Conservation (phyloP, 2,113 vertebrate species). For the Brienomyrus longianalis region DNA sequence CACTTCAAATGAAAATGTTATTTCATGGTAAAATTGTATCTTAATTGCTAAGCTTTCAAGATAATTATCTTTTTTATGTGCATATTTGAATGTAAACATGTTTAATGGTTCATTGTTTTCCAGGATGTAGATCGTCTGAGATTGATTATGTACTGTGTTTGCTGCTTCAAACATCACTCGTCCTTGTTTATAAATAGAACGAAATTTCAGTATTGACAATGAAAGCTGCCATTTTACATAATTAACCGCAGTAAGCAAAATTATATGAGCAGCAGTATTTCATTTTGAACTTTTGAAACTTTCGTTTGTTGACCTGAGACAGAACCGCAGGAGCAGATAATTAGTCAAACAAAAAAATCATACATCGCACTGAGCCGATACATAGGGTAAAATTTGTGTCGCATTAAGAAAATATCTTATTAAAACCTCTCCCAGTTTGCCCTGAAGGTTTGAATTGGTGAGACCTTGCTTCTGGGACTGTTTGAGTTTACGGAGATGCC, state of each 20-base stretch:
- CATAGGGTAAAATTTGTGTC: neutral
- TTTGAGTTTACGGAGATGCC: conserved; percentile 12
- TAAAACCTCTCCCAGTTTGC: neutral
- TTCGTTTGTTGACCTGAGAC: neutral
- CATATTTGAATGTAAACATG: neutral
- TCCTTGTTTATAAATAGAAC: neutral
- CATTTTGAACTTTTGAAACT: neutral
- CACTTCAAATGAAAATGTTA: neutral
- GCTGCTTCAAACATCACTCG: neutral
- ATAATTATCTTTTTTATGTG: neutral
- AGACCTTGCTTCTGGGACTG: conserved; percentile 20
- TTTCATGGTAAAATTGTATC: neutral
- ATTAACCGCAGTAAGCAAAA: neutral
- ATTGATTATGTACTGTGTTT: neutral
- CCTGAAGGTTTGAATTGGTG: neutral
- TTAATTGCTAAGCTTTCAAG: neutral
- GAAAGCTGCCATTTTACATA: neutral
- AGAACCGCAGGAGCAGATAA: neutral
- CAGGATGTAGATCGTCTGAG: neutral
- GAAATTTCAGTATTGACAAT: neutral
- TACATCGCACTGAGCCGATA: neutral
- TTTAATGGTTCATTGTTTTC: neutral
- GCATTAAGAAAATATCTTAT: neutral
- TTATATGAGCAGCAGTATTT: neutral
- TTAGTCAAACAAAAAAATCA: neutral